These are phyloP conservation scores for Montipora sp. DNA, from an alignment of 64 coral and sea anemone species.

Conservation along the genomic window DNA sequence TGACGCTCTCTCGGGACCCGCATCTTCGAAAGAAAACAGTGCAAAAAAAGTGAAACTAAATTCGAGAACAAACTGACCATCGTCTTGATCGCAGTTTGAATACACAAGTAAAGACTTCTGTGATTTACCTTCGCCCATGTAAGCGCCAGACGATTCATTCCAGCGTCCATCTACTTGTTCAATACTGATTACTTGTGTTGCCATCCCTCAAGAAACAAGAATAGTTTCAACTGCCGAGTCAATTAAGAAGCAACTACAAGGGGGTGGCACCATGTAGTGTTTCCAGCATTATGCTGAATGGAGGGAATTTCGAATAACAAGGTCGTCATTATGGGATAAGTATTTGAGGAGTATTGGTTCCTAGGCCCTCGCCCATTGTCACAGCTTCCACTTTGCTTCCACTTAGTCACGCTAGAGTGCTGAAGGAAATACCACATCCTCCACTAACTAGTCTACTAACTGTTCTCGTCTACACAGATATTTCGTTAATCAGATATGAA, in stretches of 20 bases:
- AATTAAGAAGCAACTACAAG: background rate
- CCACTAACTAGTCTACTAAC: too few species aligned
- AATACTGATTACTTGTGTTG: constrained; percentile 4
- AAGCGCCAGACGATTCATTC: constrained; percentile 39
- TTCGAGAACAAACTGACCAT: background rate
- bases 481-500: too few species aligned
- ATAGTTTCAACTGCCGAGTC: background rate
- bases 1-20: constrained; percentile 82
- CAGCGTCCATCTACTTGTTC: constrained; percentile 72
- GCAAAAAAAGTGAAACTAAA: constrained; percentile 27
- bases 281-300: background rate
- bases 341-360: background rate
- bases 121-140: constrained; percentile 41
- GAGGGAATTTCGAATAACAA: constrained; percentile 81
- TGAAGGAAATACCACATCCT: too few species aligned
- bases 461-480: too few species aligned
- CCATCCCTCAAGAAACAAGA: constrained; percentile 43
- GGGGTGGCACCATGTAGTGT: constrained; percentile 44
- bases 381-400: too few species aligned
- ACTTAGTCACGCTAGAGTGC: too few species aligned
- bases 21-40: constrained; percentile 52
- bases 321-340: constrained; percentile 54
- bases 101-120: background rate
- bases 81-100: background rate
- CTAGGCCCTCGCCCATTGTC: background rate